Base-by-base conservation (phyloP, 2,888 invertebrate genomes). In the Encarsia formosa region DNA sequence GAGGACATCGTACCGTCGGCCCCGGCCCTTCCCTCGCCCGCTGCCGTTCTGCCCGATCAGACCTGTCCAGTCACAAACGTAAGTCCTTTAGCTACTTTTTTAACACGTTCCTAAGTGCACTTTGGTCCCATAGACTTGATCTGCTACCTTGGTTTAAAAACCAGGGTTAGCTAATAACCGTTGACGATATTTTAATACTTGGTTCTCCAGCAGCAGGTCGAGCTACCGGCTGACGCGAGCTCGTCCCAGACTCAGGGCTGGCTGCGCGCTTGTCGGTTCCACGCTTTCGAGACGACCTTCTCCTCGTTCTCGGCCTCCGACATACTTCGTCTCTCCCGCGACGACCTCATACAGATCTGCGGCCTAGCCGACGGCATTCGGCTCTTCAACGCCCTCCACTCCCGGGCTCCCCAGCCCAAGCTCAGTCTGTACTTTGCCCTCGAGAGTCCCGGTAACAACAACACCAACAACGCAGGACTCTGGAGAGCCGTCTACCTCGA, bases 341-440 rank as follows among this genome's bases (percentile, higher is more conserved):
- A 94, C 58, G 96, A 97, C 75, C 79, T 96, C 34, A 91, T 95
- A 51, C 91, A 95, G 77, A 92, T 97, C 52, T 95, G 94, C 73
- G 95, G 95, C 0, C 78, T 94, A 54, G 89, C 93, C 31, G 95
- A 96, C 73, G 97, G 96, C 4, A 95, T 96, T 52, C 83, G 96
- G 61, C 81, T 96, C 54, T 93, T 86, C 76, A 96, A 96, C 74
- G 88, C 90, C 26, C 77, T 96, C 40, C 91, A 91, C 67, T 83
- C 86, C 63, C 90, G 88, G 69, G 75, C 80, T 13, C 81, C 85
- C 61, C 80, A 85, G 46, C 92, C 92, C 0, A 85, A 88, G 11
- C 78, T 91, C 52, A 92, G 91, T 1, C 78, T 95, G 46, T 95
- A 91, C 75, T 84, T 93, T 53, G 87, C 88, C 62, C 76, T 83